A percentile compares a stretch with the other conserved stretches of the same genome.
Conservation (phyloP, 2,113 vertebrate genomes). For the Notarius quadriscutis region DNA sequence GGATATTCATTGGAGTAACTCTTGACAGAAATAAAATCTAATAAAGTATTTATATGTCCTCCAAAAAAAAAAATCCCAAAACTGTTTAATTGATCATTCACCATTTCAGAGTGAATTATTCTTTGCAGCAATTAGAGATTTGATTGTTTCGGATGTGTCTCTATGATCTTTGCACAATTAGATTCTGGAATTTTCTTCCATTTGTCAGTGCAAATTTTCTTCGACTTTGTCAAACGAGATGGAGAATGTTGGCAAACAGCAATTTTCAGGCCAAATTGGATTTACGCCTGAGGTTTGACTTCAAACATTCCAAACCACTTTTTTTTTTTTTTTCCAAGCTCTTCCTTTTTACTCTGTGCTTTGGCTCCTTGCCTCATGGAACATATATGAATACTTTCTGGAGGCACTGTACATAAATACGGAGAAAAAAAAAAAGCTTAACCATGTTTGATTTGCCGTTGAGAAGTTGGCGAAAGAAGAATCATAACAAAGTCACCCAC, state of each 20-base stretch:
- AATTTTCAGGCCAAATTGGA: background rate
- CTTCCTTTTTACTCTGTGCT: background rate
- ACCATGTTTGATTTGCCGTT: slow-evolving; percentile 1
- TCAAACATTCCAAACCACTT: background rate
- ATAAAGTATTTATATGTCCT: background rate
- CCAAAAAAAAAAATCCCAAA: no score
- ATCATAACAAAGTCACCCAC: slow-evolving; percentile 20
- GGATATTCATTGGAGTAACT: no score
- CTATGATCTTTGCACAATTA: background rate
- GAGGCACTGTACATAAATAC: background rate
- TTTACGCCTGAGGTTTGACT: background rate
- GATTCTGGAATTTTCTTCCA: background rate
- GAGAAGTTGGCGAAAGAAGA: slow-evolving; percentile 8
- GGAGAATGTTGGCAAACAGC: background rate
- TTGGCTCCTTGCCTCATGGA: background rate
- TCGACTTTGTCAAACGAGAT: background rate
- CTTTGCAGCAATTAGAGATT: background rate
- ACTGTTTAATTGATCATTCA: background rate
- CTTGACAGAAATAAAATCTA: no score
- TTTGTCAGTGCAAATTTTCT: background rate
- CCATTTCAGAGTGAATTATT: background rate
- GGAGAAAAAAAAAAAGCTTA: background rate
- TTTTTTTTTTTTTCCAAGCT: background rate
- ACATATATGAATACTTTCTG: background rate
- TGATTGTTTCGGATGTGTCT: background rate